Conservation (phyloP, 2,888 invertebrate genomes). For the Amorpha juglandis region DNA sequence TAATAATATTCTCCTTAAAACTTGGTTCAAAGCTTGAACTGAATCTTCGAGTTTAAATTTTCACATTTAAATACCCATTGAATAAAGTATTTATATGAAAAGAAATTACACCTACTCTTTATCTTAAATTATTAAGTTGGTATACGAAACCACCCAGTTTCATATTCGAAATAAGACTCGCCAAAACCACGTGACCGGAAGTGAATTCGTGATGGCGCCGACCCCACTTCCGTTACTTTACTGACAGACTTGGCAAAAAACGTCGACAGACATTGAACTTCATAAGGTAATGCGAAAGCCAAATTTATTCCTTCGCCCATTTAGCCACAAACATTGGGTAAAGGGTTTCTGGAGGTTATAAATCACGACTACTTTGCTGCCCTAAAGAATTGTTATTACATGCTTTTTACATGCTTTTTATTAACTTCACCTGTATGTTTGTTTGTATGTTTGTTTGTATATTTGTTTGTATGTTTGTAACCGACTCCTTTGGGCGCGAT, state of each 20-base stretch:
- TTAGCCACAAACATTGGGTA: background rate
- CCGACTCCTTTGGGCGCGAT: no score
- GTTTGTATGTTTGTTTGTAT: no score
- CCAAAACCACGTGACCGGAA: constrained; percentile 49
- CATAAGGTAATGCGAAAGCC: background rate
- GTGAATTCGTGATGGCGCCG: constrained; percentile 44
- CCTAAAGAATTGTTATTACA: background rate
- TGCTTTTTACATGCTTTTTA: no score
- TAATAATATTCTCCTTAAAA: background rate
- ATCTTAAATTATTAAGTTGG: constrained; percentile 29
- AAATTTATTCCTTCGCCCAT: background rate
- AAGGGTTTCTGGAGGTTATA: background rate
- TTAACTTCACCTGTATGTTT: no score
- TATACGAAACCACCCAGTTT: constrained; percentile 34
- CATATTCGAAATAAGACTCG: constrained; percentile 20
- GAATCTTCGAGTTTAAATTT: background rate
- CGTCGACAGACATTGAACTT: constrained; percentile 9
- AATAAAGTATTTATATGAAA: constrained; percentile 7
- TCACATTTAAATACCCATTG: background rate
- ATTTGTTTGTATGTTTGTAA: no score
- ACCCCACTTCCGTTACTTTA: constrained; percentile 36
- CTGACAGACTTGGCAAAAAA: constrained; percentile 33
- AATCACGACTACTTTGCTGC: background rate
- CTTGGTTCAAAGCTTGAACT: background rate
- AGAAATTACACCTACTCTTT: constrained; percentile 23